Base-by-base conservation (phyloP, 2,888 invertebrate genomes). In the Conistra vaccinii region DNA sequence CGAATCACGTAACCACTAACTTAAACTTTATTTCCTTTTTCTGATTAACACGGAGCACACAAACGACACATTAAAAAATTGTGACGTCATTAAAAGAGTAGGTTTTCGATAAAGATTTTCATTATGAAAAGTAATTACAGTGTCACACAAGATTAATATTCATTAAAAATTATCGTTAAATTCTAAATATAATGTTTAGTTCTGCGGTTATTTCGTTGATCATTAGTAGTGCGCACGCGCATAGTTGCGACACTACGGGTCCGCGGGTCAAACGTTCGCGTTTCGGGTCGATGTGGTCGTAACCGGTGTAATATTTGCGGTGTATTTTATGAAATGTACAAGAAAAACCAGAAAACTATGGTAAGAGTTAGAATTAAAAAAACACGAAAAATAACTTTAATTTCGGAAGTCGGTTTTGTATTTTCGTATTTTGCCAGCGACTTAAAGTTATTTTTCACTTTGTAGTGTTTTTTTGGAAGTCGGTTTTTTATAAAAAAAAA, bases 101-200 rank as follows among this genome's bases (percentile, higher is more conserved):
- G 29, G 42, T 55, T 23, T 32, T 67, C 65, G 14, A 63, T 63
- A 32, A 58, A 62, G 14, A 67, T 53, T 55, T 78, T 65, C 42
- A 68, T 78, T 60, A 58, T 3, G 9, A 17, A 32, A 63, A 51
- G 67, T 55, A 63, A 63, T 80, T 51, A 68, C 48, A 72, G 17
- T 62, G 51, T 62, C 53, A 75, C 71, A 79, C 65, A 71, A 26
- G 60, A 79, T 83, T 77, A 85, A 77, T 81, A 86, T 83, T 86
- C 58, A 78, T 72, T 74, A 60, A 65, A 67, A 78, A 76, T 39
- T 77, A 73, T 78, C 74, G 72, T 75, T 69, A 85, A 80, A 80
- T 55, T 75, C 39, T 79, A 55, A 53, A 60, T 55, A 23, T 45
- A 48, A 53, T 57, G 55, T 70, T 73, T 73, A 53, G 35, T 42